These are phyloP conservation scores for Pantelozetes paolii DNA, from an alignment of 2,888 invertebrate species.

Conservation along the genomic window DNA sequence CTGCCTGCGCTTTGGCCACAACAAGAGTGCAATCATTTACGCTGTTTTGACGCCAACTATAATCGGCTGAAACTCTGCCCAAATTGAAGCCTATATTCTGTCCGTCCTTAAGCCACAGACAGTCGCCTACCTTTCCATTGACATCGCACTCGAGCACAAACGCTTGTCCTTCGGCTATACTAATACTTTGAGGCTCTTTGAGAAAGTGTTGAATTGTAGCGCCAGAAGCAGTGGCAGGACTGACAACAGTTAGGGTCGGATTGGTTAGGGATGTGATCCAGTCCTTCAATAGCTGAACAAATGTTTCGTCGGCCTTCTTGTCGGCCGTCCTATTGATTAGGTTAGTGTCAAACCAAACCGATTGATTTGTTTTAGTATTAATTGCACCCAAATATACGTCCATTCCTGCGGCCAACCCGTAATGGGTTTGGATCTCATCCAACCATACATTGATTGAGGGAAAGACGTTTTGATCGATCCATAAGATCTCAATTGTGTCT, in stretches of 20 bases:
- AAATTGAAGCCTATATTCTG: slow-evolving; percentile 45
- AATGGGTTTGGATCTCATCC: background rate
- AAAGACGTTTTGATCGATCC: slow-evolving; percentile 46
- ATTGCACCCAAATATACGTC: background rate
- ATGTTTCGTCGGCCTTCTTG: slow-evolving; percentile 44
- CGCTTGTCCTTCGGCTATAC: slow-evolving; percentile 39
- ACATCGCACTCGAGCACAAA: slow-evolving; percentile 45
- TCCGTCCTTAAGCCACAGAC: slow-evolving; percentile 46
- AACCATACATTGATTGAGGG: slow-evolving; percentile 42
- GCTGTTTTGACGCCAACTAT: slow-evolving; percentile 43
- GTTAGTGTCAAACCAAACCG: slow-evolving; percentile 44
- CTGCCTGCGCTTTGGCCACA: slow-evolving; percentile 38
- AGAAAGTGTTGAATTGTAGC: slow-evolving; percentile 39
- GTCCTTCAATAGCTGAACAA: slow-evolving; percentile 43
- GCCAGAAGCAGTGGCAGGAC: slow-evolving; percentile 10
- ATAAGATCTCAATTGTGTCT: slow-evolving; percentile 44
- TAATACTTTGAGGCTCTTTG: slow-evolving; percentile 42
- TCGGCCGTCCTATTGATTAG: slow-evolving; percentile 42
- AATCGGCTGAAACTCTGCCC: slow-evolving; percentile 40
- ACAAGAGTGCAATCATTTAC: slow-evolving; percentile 45
- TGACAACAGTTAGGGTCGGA: slow-evolving; percentile 29
- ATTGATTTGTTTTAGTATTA: background rate
- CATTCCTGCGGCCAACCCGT: slow-evolving; percentile 12
- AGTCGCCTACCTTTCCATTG: slow-evolving; percentile 44
- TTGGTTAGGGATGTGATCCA: slow-evolving; percentile 43